These are phyloP conservation scores for Anseranas semipalmata DNA, from an alignment of 2,113 vertebrate genomes.

Conservation along the genomic window DNA sequence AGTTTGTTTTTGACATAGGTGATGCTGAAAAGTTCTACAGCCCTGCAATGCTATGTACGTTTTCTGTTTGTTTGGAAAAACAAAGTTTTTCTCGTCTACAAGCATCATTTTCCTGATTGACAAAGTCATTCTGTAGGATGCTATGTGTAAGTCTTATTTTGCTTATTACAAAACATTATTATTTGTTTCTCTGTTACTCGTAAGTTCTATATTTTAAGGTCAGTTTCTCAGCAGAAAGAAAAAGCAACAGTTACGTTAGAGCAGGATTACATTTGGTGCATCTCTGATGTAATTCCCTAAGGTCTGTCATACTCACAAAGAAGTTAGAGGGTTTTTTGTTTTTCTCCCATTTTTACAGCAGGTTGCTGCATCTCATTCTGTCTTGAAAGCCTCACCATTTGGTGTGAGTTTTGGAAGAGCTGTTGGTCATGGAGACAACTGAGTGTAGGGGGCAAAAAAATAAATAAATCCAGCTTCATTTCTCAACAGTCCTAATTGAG, in stretches of 20 bases:
- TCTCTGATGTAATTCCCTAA: background rate
- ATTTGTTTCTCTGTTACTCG: too few relatives aligned
- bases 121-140: too few relatives aligned
- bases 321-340: background rate
- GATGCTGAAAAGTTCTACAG: background rate
- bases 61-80: background rate
- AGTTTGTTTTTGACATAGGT: background rate
- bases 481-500: background rate
- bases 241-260: background rate
- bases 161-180: background rate
- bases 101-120: background rate
- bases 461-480: background rate
- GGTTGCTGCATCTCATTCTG: background rate
- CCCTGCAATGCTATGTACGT: background rate
- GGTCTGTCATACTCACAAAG: background rate
- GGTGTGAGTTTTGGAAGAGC: background rate
- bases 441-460: background rate
- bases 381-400: rapidly evolving
- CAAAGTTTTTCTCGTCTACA: background rate
- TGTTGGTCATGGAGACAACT: background rate
- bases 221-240: background rate
- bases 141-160: background rate
- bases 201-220: background rate
- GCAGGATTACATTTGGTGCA: background rate
- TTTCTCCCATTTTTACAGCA: background rate